phyloP scores from a whole-genome alignment of 2,113 vertebrate species.

The Pionites leucogaster region DNA sequence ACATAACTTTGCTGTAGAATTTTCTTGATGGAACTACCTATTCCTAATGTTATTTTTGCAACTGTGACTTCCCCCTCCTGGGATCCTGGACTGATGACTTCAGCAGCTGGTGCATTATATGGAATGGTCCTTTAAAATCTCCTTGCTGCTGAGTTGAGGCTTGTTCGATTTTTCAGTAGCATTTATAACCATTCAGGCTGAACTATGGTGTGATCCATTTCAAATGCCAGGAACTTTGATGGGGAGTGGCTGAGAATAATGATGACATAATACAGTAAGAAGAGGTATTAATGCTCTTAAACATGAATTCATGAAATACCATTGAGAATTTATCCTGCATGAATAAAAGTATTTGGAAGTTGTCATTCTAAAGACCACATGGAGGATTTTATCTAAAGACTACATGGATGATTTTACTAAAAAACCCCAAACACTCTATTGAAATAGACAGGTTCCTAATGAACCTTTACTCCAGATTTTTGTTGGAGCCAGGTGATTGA shows the following conservation, averaged over 20 bases:
- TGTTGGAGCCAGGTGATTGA: not conserved
- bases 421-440: not conserved
- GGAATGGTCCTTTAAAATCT: not conserved
- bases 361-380: constrained; percentile 20
- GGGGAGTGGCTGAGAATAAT: constrained; percentile 32
- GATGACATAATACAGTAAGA: constrained; percentile 42
- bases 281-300: constrained; percentile 54
- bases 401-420: not conserved
- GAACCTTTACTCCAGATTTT: not conserved
- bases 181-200: not conserved
- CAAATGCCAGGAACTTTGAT: constrained; percentile 35
- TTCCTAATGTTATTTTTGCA: not conserved
- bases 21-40: not conserved
- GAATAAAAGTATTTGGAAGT: constrained; percentile 53
- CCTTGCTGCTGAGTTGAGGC: not conserved
- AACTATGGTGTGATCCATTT: not conserved
- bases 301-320: constrained; percentile 58
- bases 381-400: not conserved
- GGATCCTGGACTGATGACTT: not conserved
- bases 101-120: not conserved
- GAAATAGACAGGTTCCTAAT: not conserved
- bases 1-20: not conserved
- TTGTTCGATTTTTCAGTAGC: not conserved
- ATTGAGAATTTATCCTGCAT: constrained; percentile 43
- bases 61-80: not conserved